Evolutionary conservation across 2,113 vertebrate genomes (phyloP).

Genomic region (Anolis sagrei): DNA sequence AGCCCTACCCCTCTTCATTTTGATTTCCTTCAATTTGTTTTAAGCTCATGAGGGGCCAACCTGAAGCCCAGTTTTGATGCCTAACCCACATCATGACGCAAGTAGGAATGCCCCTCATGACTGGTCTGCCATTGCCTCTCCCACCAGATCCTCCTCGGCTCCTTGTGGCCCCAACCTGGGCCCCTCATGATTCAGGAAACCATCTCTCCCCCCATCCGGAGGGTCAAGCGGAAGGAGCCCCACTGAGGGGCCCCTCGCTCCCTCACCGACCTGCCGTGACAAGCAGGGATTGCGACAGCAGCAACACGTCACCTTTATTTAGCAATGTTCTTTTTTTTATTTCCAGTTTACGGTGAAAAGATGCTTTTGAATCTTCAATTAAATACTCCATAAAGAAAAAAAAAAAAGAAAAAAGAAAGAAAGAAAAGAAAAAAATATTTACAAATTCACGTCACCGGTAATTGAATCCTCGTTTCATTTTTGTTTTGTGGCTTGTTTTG

Average conservation of each 20-base stretch:
- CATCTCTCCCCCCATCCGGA: neutral
- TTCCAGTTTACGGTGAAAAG: slow-evolving; percentile 92
- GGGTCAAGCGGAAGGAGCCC: neutral
- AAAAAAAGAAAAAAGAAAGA: slow-evolving; percentile 81
- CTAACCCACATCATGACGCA: neutral
- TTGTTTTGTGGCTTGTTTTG: neutral
- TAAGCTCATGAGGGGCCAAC: neutral
- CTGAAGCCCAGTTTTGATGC: neutral
- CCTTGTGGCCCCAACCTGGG: neutral
- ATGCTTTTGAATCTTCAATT: slow-evolving; percentile 87
- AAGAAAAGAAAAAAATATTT: slow-evolving; percentile 80
- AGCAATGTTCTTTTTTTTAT: slow-evolving; percentile 78
- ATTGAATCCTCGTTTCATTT: slow-evolving; percentile 76
- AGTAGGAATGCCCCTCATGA: neutral
- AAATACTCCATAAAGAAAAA: slow-evolving; percentile 92
- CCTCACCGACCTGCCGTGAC: neutral
- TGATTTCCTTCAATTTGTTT: neutral
- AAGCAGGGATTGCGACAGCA: slow-evolving; percentile 52
- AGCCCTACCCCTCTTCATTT: neutral
- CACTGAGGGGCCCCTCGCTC: neutral
- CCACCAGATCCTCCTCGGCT: too few species aligned
- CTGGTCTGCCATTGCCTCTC: too few species aligned
- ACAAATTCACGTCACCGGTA: slow-evolving; percentile 86
- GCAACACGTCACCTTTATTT: slow-evolving; percentile 68
- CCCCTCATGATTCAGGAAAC: neutral